Percentiles rank a stretch among this genome's conserved stretches.
Conservation (phyloP, 2,888 invertebrate genomes). For the Tipula unca region DNA sequence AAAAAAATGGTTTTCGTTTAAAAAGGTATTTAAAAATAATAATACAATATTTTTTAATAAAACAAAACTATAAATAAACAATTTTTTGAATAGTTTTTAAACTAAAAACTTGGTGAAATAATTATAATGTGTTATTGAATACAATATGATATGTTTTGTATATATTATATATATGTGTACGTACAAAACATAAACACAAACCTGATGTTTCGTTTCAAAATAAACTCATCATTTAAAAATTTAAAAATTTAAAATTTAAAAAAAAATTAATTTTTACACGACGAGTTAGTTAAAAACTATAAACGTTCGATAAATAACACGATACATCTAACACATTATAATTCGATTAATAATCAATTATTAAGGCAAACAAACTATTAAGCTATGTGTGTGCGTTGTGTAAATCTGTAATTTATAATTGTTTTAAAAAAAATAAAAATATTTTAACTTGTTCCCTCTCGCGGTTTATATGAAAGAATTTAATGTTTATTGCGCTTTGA, state of each 20-base stretch:
- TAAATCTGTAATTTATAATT: not conserved
- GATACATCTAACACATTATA: not conserved
- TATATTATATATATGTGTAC: not conserved
- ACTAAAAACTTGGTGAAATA: not conserved
- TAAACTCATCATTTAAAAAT: not conserved
- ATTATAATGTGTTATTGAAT: not conserved
- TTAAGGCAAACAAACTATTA: not conserved
- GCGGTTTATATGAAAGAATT: not conserved
- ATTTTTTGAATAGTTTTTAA: not conserved
- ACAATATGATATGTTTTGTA: not conserved
- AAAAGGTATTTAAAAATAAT: not conserved
- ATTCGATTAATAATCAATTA: not conserved
- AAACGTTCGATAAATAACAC: not conserved
- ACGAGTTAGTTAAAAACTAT: not conserved
- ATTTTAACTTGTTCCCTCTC: not conserved
- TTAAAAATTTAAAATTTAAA: not conserved
- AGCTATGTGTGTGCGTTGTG: not conserved
- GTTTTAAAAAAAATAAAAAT: not conserved
- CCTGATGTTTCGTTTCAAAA: not conserved
- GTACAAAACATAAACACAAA: not conserved
- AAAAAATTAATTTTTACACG: not conserved
- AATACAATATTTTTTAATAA: not conserved
- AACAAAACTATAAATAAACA: not conserved
- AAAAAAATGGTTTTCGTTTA: not conserved
- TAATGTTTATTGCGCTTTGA: not conserved